phyloP scores from a whole-genome alignment of 2,113 vertebrate species.

The Channa argus region DNA sequence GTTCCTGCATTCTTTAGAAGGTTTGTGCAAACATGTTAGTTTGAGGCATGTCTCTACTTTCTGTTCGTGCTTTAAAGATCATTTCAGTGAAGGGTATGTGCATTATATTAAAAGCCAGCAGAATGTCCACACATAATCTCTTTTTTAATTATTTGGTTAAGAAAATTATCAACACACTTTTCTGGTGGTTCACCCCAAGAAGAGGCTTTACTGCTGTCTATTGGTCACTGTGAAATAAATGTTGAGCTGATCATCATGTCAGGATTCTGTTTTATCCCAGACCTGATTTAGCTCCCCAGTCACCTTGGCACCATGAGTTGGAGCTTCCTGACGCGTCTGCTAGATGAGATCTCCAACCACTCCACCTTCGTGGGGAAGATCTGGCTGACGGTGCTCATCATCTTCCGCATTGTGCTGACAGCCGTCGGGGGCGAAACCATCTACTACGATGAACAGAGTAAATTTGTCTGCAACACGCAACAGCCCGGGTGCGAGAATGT shows the following conservation, averaged over 20 bases:
- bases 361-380: constrained; percentile 93
- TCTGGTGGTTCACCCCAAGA: too few species aligned
- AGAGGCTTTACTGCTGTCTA: too few species aligned
- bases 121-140: too few species aligned
- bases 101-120: too few species aligned
- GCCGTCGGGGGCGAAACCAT: constrained; percentile 91
- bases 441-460: constrained; percentile 93
- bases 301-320: constrained; percentile 88
- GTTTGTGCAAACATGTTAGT: constrained; percentile 1
- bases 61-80: too few species aligned
- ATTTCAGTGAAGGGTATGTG: too few species aligned
- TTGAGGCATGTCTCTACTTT: too few species aligned
- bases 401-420: constrained; percentile 92
- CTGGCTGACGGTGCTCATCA: constrained; percentile 89
- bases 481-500: constrained; percentile 93
- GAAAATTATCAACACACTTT: too few species aligned
- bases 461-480: constrained; percentile 90
- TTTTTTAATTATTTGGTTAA: too few species aligned
- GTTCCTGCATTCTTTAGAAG: constrained; percentile 15
- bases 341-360: constrained; percentile 94
- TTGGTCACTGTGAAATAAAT: too few species aligned
- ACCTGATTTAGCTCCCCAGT: constrained; percentile 51
- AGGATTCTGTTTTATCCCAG: constrained; percentile 13
- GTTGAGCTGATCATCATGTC: not conserved
- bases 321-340: constrained; percentile 90